Percentiles rank a stretch among this genome's conserved stretches.
Evolutionary conservation across 2,113 vertebrate species (phyloP).

Genomic region (Sinocyclocheilus anshuiensis): DNA sequence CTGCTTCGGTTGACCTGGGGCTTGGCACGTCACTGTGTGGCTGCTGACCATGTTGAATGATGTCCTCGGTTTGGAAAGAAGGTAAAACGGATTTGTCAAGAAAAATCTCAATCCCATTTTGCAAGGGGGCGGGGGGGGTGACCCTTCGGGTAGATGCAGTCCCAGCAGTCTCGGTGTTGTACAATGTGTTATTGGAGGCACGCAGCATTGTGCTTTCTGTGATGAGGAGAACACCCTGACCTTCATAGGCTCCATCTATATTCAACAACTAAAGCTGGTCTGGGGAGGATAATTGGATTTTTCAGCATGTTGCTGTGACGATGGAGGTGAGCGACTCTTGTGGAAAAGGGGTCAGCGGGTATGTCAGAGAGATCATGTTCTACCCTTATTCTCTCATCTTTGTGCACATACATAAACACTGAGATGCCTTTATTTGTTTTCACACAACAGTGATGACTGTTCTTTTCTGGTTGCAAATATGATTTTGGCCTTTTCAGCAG

Average conservation of each 20-base stretch:
- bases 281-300: conserved; percentile 79
- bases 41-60: conserved; percentile 63
- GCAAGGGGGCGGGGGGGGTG: conserved; percentile 46
- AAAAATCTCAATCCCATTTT: conserved; percentile 45
- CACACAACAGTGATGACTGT: background rate
- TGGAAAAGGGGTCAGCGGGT: conserved; percentile 66
- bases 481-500: background rate
- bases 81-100: conserved; percentile 42
- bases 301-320: conserved; percentile 67
- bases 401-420: conserved; percentile 35
- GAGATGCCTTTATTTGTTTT: conserved; percentile 39
- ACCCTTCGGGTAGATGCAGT: background rate
- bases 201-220: conserved; percentile 55
- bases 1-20: conserved; percentile 62
- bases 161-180: conserved; percentile 37
- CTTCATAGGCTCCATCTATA: conserved; percentile 73
- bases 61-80: conserved; percentile 51
- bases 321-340: conserved; percentile 44
- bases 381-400: conserved; percentile 34
- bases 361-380: conserved; percentile 61
- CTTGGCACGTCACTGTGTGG: conserved; percentile 59
- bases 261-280: conserved; percentile 74
- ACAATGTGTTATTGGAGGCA: conserved; percentile 54
- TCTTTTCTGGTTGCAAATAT: conserved; percentile 23
- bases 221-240: conserved; percentile 67